Conservation (phyloP, 2,888 invertebrate genomes). For the Papilio demoleus region DNA sequence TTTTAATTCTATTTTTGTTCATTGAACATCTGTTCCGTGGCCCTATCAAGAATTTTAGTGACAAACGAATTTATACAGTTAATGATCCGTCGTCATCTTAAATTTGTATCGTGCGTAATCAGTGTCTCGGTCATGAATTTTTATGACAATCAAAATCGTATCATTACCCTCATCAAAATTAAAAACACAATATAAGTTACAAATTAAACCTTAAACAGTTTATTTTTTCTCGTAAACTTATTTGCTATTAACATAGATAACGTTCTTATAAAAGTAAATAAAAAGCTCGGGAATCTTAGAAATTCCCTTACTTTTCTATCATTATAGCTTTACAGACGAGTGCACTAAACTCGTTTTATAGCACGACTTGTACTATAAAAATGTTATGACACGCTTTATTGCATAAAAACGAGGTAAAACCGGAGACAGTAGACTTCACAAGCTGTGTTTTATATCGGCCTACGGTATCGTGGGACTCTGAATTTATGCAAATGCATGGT, state of each 20-base stretch:
- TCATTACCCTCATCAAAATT: too few relatives aligned
- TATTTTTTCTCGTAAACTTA: too few relatives aligned
- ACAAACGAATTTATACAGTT: too few relatives aligned
- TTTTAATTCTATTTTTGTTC: neutral
- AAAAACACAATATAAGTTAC: too few relatives aligned
- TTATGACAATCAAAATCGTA: too few relatives aligned
- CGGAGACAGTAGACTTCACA: constrained; percentile 66
- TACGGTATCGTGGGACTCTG: constrained; percentile 43
- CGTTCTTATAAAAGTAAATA: constrained; percentile 10
- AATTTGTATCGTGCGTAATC: too few relatives aligned
- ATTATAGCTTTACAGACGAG: constrained; percentile 37
- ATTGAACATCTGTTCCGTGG: too few relatives aligned
- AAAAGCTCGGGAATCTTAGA: constrained; percentile 17
- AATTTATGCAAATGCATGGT: constrained; percentile 62
- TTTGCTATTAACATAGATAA: constrained; percentile 12
- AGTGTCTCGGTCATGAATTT: too few relatives aligned
- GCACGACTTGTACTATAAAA: constrained; percentile 72
- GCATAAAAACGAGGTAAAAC: constrained; percentile 66
- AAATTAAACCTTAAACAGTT: too few relatives aligned
- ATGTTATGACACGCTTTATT: constrained; percentile 71
- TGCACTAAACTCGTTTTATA: constrained; percentile 66
- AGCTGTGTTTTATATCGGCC: constrained; percentile 65
- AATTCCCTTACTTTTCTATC: constrained; percentile 26
- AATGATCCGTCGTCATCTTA: too few relatives aligned
- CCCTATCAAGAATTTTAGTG: too few relatives aligned